Evolutionary conservation across 2,888 invertebrate genomes (phyloP), one percentile per base, ranked within the genome.

Genomic region (Agriopis aurantiaria): DNA sequence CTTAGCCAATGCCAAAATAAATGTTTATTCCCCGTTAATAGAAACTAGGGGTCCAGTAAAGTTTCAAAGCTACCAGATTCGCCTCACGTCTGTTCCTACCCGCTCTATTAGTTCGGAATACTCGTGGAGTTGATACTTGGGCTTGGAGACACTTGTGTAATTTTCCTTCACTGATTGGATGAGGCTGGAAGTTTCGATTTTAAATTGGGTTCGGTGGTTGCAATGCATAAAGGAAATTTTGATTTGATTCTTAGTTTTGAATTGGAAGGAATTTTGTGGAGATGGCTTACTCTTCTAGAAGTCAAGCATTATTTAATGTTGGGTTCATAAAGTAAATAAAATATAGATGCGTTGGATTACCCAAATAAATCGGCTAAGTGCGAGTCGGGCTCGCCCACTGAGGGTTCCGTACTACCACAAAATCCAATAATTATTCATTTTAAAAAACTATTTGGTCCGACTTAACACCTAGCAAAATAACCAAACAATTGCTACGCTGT

Each of bases 1-100:
- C 14, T 9, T 43, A 10, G 3, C 14, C 41, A 12, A 56, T 14
- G 55, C 55, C 55, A 56, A 52, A 62, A 62, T 62, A 60, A 69
- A 65, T 65, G 65, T 61, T 69, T 69, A 66, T 63, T 43, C 59
- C 9, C 33, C 14, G 49, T 53, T 70, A 66, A 70, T 66, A 66
- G 70, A 70, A 70, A 66, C 66, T 65, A 70, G 62, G 53, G 43
- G 62, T 57, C 58, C 56, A 65, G 57, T 62, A 69, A 65, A 69
- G 65, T 69, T 64, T 43, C 14, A 8, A 51, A 48, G 48, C 48
- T 33, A n/a, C 57, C 48, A 55, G 33, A 70, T 66, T 70, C 63
- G 14, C 9, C 66, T 58, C 70, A 70, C 70, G 70, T 66, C 45
- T 43, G 56, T 23, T 43, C 65, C 23, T 55, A 56, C 65, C 69